Base-by-base conservation (phyloP, 1,140 invertebrate species). In the Drosophila bipectinata region DNA sequence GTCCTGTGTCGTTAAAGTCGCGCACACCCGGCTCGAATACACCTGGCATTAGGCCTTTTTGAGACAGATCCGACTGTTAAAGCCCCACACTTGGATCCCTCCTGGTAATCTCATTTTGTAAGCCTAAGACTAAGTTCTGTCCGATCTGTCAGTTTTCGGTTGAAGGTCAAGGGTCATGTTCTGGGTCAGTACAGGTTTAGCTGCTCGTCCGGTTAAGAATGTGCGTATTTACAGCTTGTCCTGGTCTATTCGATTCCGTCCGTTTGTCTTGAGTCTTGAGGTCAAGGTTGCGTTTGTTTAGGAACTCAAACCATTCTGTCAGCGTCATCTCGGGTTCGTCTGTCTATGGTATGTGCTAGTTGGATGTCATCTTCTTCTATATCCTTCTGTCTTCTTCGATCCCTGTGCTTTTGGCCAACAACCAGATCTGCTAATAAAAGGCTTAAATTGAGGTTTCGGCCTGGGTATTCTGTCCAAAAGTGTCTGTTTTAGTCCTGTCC, bases 271-370 rank as follows among this genome's bases (percentile, higher is more conserved):
- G 10, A 37, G 34, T 84, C 79, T 4, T n/a, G 10, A 37, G 34
- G 34, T 37, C 34, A 4, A 58, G 76, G 80, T 79, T 83, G 44
- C 76, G 80, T 87, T 75, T 72, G 77, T 67, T 72, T 85, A 87
- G 82, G 82, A 87, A 87, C 82, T 87, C 82, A 88, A 87, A 87
- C 82, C 82, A 87, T 87, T 81, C 88, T 88, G 77, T 87, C 26
- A 1, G 6, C 26, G 26, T 28, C 26, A 28, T 28, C 52, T 60
- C 44, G 67, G 64, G 67, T 71, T 76, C 71, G 66, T 68, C 61
- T 49, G 77, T 79, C 57, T 37, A 6, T 26, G 56, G 49, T 55
- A 37, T 47, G 41, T 18, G 18, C 34, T 37, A 37, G 34, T 37
- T 37, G 51, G 34, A 32, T 21, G 26, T 56, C 5, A 12, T 6